A percentile compares a stretch with the other conserved stretches of the same genome.
These are phyloP conservation scores for Paradoxurus hermaphroditus DNA, from an alignment of 2,113 vertebrate genomes.

Conservation along the genomic window DNA sequence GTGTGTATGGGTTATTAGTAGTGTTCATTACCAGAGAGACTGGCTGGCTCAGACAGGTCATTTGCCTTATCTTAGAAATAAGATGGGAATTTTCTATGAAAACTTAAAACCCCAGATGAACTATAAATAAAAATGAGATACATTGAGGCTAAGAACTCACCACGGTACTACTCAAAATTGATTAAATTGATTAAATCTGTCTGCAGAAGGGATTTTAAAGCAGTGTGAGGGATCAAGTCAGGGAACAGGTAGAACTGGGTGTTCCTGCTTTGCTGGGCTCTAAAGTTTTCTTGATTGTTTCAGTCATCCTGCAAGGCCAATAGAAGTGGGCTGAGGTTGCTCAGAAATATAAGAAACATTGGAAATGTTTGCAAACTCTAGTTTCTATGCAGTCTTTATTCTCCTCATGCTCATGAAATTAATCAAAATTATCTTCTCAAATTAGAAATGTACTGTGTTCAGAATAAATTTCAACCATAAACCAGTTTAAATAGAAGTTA, in stretches of 20 bases:
- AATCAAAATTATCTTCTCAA: neutral
- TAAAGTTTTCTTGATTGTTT: neutral
- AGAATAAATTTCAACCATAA: neutral
- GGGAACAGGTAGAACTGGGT: neutral
- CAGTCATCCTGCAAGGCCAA: neutral
- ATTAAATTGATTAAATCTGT: neutral
- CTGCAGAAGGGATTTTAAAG: neutral
- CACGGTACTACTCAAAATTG: neutral
- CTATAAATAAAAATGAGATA: neutral
- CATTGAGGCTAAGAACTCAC: neutral
- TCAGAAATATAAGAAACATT: neutral
- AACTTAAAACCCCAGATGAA: neutral
- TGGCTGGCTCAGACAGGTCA: neutral
- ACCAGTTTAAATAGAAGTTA: neutral
- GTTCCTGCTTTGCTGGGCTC: neutral
- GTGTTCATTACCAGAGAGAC: neutral
- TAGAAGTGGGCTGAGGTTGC: neutral
- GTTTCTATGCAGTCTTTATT: neutral
- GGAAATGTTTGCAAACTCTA: neutral
- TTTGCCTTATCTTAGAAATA: neutral
- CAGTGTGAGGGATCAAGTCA: neutral
- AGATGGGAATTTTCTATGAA: neutral
- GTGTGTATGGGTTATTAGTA: neutral
- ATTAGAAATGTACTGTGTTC: neutral
- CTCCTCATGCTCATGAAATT: neutral